Conservation (phyloP, 1,140 invertebrate species). For the Zaprionus capensis region DNA sequence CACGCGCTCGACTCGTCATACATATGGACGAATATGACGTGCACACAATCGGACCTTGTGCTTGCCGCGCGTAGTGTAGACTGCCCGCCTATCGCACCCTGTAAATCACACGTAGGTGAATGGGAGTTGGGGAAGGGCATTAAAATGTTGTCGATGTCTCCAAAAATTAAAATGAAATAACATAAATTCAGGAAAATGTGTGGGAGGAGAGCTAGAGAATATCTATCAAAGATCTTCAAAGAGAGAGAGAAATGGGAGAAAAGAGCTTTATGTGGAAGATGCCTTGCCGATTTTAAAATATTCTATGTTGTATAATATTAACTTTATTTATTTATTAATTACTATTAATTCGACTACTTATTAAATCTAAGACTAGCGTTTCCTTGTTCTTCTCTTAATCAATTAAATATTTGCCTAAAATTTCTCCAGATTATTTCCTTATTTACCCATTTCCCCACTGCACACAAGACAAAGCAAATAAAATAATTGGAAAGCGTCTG, state of each 20-base stretch:
- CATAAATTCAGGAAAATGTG: conserved; percentile 44
- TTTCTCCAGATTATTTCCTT: background rate
- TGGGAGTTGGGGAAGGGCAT: conserved; percentile 30
- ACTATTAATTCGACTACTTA: too few species aligned
- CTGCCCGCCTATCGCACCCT: conserved; percentile 39
- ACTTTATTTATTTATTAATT: too few species aligned
- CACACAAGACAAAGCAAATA: conserved; percentile 12
- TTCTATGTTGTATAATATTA: too few species aligned
- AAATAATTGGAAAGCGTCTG: conserved; percentile 28
- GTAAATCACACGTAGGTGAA: conserved; percentile 60
- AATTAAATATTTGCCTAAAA: background rate
- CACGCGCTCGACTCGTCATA: conserved; percentile 56
- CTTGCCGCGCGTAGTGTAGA: background rate
- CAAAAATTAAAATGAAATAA: conserved; percentile 70
- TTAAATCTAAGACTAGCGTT: too few species aligned
- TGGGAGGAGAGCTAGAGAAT: background rate
- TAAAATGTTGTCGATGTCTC: conserved; percentile 50
- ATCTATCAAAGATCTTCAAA: background rate
- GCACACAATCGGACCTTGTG: conserved; percentile 1
- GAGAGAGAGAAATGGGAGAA: background rate
- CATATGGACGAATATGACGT: conserved; percentile 50
- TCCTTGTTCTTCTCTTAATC: too few species aligned
- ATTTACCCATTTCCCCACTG: background rate
- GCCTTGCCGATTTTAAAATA: too few species aligned
- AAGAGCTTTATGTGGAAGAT: too few species aligned